Percentiles rank a stretch among this genome's conserved stretches.
These are phyloP conservation scores for Hypotaenidia okinawae DNA, from an alignment of 2,797 vertebrate species.

Conservation along the genomic window DNA sequence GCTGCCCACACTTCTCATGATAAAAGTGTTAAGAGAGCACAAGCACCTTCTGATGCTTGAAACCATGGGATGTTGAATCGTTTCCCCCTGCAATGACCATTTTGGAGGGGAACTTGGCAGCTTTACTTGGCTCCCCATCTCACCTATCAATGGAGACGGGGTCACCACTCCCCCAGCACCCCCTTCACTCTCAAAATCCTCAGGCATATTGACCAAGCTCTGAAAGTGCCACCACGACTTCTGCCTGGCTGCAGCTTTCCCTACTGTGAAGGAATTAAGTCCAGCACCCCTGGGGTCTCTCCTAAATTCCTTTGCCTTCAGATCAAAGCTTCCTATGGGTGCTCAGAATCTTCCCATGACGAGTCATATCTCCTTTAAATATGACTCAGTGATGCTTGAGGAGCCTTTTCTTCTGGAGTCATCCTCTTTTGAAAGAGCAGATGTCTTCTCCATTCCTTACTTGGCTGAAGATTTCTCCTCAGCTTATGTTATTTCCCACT, in stretches of 20 bases:
- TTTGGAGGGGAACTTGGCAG: neutral
- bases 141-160: accelerated
- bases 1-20: no score
- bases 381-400: neutral
- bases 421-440: constrained; percentile 1
- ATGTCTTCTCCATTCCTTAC: neutral
- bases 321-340: neutral
- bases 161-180: neutral
- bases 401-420: neutral
- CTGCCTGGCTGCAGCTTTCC: neutral
- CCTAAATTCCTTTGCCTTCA: neutral
- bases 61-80: accelerated
- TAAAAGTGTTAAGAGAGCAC: no score
- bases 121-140: no score
- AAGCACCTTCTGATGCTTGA: neutral
- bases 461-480: neutral
- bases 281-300: neutral
- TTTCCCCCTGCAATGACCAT: neutral
- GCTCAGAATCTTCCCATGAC: neutral
- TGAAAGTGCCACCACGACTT: neutral
- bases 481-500: neutral
- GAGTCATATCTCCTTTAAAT: constrained; percentile 2
- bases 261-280: neutral
- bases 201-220: neutral
- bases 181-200: neutral